These are phyloP conservation scores for Drosophila diplacantha DNA, from an alignment of 2,888 invertebrate genomes.

Conservation along the genomic window DNA sequence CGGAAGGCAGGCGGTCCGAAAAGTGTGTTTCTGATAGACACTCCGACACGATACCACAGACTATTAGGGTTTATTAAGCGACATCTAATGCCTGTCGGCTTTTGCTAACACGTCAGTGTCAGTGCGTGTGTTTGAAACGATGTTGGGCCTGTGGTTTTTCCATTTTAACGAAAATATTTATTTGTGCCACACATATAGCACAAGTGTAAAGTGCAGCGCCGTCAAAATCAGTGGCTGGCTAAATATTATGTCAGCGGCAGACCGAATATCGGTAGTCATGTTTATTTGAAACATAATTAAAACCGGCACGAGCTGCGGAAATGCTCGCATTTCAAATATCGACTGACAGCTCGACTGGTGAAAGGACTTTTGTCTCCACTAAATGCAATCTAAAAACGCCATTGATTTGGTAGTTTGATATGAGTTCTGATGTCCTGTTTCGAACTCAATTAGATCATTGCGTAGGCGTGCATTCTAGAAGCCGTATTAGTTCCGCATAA, in stretches of 20 bases:
- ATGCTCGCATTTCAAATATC: slow-evolving; percentile 43
- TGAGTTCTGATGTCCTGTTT: neutral
- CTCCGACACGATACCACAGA: slow-evolving; percentile 47
- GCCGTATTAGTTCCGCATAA: slow-evolving; percentile 13
- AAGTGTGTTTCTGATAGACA: slow-evolving; percentile 33
- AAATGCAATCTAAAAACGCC: neutral
- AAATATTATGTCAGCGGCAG: slow-evolving; percentile 38
- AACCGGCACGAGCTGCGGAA: slow-evolving; percentile 30
- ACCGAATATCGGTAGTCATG: slow-evolving; percentile 43
- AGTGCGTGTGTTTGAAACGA: neutral
- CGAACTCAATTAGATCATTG: neutral
- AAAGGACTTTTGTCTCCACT: neutral
- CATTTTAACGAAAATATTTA: slow-evolving; percentile 44
- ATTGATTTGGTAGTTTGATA: neutral
- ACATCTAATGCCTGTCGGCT: slow-evolving; percentile 57
- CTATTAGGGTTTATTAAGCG: slow-evolving; percentile 70
- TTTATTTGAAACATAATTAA: slow-evolving; percentile 62
- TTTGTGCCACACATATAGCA: slow-evolving; percentile 42
- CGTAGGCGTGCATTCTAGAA: neutral
- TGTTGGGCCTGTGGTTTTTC: slow-evolving; percentile 48
- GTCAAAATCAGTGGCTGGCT: slow-evolving; percentile 41
- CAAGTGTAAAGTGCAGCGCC: slow-evolving; percentile 30
- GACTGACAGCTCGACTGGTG: slow-evolving; percentile 10
- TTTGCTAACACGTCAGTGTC: neutral
- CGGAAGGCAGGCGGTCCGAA: slow-evolving; percentile 11